Conservation (phyloP, 1,140 invertebrate genomes). For the Helicoverpa zea region DNA sequence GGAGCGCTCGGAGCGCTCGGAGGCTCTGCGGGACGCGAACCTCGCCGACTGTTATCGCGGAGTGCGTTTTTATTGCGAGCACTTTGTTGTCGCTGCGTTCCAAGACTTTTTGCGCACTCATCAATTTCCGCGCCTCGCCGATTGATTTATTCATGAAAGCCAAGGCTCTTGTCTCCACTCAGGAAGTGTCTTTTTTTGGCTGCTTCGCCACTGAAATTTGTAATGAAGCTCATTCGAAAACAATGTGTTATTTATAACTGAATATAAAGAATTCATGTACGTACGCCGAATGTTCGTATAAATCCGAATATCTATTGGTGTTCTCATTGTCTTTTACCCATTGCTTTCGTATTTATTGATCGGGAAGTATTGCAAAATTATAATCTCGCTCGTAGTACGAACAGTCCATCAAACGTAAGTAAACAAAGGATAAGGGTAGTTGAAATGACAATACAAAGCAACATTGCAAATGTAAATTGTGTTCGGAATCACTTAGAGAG, state of each 20-base stretch:
- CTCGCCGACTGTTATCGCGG: conserved; percentile 70
- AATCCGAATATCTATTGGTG: conserved; percentile 13
- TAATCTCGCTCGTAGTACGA: conserved; percentile 45
- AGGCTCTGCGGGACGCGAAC: conserved; percentile 70
- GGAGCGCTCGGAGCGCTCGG: conserved; percentile 35
- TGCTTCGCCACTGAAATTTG: conserved; percentile 81
- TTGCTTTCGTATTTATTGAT: conserved; percentile 22
- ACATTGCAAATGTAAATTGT: conserved; percentile 81
- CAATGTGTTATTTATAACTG: conserved; percentile 83
- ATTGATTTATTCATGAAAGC: conserved; percentile 86
- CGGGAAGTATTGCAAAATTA: conserved; percentile 47
- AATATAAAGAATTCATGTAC: conserved; percentile 59
- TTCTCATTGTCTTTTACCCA: neutral
- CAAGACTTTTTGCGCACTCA: conserved; percentile 82
- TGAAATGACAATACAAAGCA: conserved; percentile 79
- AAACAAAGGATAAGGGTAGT: conserved; percentile 72
- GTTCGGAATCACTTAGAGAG: conserved; percentile 82
- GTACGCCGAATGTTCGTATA: conserved; percentile 1
- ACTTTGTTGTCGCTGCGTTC: conserved; percentile 83
- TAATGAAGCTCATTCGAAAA: conserved; percentile 85
- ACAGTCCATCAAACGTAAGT: conserved; percentile 56
- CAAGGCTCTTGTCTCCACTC: conserved; percentile 77
- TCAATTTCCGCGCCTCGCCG: conserved; percentile 84
- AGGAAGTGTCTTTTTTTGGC: conserved; percentile 84
- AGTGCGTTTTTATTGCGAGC: conserved; percentile 80